Evolutionary conservation across 1,140 invertebrate genomes (phyloP).

Genomic region (Lepidurus arcticus): DNA sequence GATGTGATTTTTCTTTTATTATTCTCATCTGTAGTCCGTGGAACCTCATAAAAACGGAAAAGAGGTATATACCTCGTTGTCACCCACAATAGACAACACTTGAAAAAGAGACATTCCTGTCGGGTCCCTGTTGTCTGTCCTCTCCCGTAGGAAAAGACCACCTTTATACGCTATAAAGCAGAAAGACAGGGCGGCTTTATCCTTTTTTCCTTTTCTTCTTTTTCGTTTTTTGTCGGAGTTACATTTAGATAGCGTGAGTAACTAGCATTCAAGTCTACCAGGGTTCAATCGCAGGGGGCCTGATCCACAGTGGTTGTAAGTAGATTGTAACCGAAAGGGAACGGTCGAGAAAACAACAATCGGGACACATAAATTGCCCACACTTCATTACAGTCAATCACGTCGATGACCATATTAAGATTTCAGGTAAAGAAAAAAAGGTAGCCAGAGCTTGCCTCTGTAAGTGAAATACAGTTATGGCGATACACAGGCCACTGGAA

Average conservation of each 20-base stretch:
- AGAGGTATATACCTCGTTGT: conserved; percentile 7
- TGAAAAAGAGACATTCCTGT: background rate
- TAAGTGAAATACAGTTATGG: background rate
- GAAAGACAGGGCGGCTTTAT: no score
- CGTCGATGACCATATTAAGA: conserved; percentile 21
- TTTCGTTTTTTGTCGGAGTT: background rate
- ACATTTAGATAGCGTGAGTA: background rate
- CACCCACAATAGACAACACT: conserved; percentile 10
- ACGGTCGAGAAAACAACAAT: background rate
- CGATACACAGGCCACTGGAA: background rate
- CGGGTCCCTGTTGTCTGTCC: background rate
- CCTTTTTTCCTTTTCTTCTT: background rate
- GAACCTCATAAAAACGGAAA: background rate
- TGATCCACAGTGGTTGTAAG: background rate
- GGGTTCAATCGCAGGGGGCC: background rate
- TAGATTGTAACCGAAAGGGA: background rate
- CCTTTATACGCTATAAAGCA: background rate
- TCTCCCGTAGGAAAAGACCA: background rate
- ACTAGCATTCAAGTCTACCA: background rate
- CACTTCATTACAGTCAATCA: conserved; percentile 5
- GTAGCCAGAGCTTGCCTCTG: background rate
- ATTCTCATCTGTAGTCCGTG: background rate
- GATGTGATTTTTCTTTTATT: background rate
- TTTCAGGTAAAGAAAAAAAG: background rate
- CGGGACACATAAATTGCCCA: background rate